Percentiles rank a stretch among this genome's conserved stretches.
phyloP scores from a whole-genome alignment of 2,113 vertebrate genomes.

The Scartelaos histophorus region DNA sequence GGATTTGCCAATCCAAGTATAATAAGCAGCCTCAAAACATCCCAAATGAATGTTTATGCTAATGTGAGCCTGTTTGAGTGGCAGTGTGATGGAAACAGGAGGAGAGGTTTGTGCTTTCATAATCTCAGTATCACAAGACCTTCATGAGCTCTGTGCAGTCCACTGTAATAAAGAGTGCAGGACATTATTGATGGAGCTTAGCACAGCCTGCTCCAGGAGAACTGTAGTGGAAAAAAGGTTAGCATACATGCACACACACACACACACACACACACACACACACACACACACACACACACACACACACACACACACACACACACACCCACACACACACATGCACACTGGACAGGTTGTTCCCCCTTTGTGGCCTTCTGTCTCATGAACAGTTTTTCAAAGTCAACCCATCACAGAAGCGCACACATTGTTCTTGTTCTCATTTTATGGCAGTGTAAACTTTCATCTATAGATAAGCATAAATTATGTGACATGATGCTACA shows the following conservation, averaged over 20 bases:
- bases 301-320: conserved; percentile 29
- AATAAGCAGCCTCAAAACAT: neutral
- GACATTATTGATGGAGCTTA: conserved; percentile 58
- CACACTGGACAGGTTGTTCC: conserved; percentile 64
- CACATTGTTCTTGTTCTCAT: conserved; percentile 46
- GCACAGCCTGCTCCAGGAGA: conserved; percentile 46
- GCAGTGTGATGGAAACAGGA: conserved; percentile 20
- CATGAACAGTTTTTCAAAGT: conserved; percentile 29
- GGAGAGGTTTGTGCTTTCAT: conserved; percentile 32
- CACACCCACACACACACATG: neutral
- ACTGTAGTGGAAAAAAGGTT: conserved; percentile 70
- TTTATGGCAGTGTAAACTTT: conserved; percentile 24
- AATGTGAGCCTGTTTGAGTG: conserved; percentile 1
- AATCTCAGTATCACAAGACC: conserved; percentile 36
- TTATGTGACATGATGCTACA: neutral
- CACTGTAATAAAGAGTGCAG: conserved; percentile 52
- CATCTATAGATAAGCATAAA: conserved; percentile 33
- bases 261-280: conserved; percentile 8
- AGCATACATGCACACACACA: conserved; percentile 30
- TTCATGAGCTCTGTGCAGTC: conserved; percentile 29
- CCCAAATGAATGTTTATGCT: neutral
- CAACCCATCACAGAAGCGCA: conserved; percentile 23
- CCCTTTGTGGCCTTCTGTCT: conserved; percentile 34
- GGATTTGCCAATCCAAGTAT: neutral
- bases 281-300: conserved; percentile 3